Base-by-base conservation (phyloP, 1,140 invertebrate species). In the Chymomyza costata region DNA sequence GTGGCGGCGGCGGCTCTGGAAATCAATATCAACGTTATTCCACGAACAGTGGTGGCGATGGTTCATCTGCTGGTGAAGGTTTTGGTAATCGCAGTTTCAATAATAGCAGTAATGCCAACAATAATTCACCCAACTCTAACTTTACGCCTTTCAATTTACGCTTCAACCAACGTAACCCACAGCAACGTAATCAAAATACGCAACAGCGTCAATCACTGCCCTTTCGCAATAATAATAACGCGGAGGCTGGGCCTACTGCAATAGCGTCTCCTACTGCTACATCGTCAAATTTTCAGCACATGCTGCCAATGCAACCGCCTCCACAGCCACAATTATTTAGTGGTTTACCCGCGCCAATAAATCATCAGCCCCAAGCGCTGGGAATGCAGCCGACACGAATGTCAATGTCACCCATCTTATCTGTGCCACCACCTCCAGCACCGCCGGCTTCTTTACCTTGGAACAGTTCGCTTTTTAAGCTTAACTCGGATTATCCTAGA, bases 111-210 rank as follows among this genome's bases (percentile, higher is more conserved):
- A 69, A 56, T n/a, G n/a, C n/a, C 15, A 32, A 50, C 19, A 81
- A 55, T 58, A 45, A 40, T 13, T 35, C 21, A 28, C 17, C 40
- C 18, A 55, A 46, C n/a, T 34, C 54, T 10, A 68, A 57, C 34
- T 71, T 82, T 44, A 70, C 63, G 2, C 82, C 82, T 1, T 84
- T 82, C 18, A 74, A 82, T 45, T 67, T 78, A 17, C 74, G 80
- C n/a, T 84, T 67, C 6, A 84, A 78, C 47, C 73, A 65, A 21
- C 54, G 85, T 81, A 21, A 88, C 71, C 49, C 87, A 83, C 57
- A 63, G 18, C 53, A 65, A 19, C 60, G 60, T 5, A 63, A 61
- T 37, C 64, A 56, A 25, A 21, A 32, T 17, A 17, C 30, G 13
- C 18, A 30, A 16, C n/a, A 28, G 25, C 39, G 15, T 32, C 50